Evolutionary conservation across 2,113 vertebrate genomes (phyloP).

Genomic region (Megaptera novaeangliae): DNA sequence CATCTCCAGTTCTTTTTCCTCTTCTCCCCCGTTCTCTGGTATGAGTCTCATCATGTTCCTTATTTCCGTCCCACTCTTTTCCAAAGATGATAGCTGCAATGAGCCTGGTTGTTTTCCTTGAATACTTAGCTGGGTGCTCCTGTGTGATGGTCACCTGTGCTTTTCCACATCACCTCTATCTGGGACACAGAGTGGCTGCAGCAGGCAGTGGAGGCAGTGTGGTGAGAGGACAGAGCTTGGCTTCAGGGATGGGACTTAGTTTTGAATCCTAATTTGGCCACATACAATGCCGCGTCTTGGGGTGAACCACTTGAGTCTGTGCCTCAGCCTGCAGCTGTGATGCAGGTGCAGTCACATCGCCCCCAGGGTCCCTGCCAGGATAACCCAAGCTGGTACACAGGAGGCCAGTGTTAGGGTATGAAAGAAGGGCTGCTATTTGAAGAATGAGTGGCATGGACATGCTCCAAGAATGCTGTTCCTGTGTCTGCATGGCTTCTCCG

Average conservation of each 20-base stretch:
- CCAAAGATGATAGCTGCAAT: neutral
- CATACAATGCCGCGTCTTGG: neutral
- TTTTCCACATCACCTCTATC: neutral
- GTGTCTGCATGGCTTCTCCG: neutral
- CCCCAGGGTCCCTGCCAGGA: neutral
- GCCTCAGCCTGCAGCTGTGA: neutral
- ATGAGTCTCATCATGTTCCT: neutral
- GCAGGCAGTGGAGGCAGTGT: neutral
- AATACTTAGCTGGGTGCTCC: neutral
- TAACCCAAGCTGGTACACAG: neutral
- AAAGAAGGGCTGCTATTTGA: neutral
- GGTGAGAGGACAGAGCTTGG: neutral
- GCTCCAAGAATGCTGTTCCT: neutral
- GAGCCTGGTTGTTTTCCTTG: neutral
- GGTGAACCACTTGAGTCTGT: neutral
- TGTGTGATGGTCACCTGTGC: too few relatives aligned
- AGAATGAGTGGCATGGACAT: accelerated
- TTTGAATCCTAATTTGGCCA: neutral
- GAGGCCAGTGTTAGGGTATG: neutral
- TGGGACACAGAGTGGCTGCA: too few relatives aligned
- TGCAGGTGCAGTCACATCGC: accelerated
- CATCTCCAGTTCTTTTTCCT: neutral
- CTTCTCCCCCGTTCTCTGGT: neutral
- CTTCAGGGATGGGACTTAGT: neutral
- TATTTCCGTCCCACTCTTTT: neutral